Evolutionary conservation across 1,140 invertebrate species (phyloP).

Genomic region (Thaumetopoea pityocampa): DNA sequence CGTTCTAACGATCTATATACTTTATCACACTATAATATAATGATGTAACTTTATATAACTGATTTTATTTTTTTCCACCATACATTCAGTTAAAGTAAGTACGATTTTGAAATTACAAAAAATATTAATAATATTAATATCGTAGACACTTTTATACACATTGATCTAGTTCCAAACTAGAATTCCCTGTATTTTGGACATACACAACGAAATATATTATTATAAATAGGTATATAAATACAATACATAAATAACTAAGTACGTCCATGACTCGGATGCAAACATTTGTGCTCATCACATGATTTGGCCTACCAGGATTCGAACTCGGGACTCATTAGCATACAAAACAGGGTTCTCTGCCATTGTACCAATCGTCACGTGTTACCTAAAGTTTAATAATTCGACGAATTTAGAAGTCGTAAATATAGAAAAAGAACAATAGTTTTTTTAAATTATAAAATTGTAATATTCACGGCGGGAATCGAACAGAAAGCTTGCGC

Average conservation of each 20-base stretch:
- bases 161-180: too few relatives aligned
- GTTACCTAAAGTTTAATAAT: too few relatives aligned
- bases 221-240: too few relatives aligned
- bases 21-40: slow-evolving; percentile 67
- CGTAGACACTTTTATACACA: not conserved
- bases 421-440: slow-evolving; percentile 7
- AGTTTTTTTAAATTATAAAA: slow-evolving; percentile 28
- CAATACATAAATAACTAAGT: too few relatives aligned
- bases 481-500: slow-evolving; percentile 51
- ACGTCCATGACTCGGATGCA: too few relatives aligned
- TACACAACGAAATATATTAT: too few relatives aligned
- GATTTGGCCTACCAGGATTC: too few relatives aligned
- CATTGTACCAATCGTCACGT: too few relatives aligned
- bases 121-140: not conserved
- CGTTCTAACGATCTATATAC: slow-evolving; percentile 62
- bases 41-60: slow-evolving; percentile 56
- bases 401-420: slow-evolving; percentile 11
- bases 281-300: too few relatives aligned
- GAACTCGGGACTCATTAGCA: too few relatives aligned
- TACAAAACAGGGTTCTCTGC: too few relatives aligned
- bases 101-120: slow-evolving; percentile 20
- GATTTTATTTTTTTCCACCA: slow-evolving; percentile 43
- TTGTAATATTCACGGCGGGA: slow-evolving; percentile 49
- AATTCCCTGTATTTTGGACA: too few relatives aligned
- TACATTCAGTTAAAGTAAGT: slow-evolving; percentile 49